Evolutionary conservation across 2,888 invertebrate genomes (phyloP).

Genomic region (Asteroscopus sphinx): DNA sequence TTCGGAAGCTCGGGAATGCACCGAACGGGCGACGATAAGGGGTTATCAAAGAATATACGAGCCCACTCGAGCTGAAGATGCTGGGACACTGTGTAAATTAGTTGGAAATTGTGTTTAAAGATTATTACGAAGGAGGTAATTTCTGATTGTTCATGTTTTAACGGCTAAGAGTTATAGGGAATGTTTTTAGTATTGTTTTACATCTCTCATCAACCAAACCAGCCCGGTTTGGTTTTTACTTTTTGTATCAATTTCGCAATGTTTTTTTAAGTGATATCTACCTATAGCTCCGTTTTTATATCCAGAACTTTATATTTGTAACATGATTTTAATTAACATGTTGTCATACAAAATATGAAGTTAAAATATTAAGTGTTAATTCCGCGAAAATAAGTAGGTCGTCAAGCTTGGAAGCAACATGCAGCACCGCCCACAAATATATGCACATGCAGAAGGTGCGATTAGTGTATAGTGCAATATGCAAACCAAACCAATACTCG

Average conservation of each 20-base stretch:
- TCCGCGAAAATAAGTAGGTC: no score
- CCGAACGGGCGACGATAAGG: slow-evolving; percentile 69
- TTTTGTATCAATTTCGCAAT: neutral
- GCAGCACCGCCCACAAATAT: no score
- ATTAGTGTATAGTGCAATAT: no score
- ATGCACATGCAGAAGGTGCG: no score
- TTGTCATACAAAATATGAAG: no score
- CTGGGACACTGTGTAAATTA: slow-evolving; percentile 51
- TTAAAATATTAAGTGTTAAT: no score
- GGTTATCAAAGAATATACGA: slow-evolving; percentile 77
- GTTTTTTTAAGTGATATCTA: neutral
- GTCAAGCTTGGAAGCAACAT: no score
- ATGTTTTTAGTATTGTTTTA: neutral
- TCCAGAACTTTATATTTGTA: no score
- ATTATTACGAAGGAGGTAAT: slow-evolving; percentile 35
- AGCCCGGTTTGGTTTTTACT: neutral
- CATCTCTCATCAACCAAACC: no score
- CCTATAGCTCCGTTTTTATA: no score
- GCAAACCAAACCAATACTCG: no score
- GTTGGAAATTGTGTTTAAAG: slow-evolving; percentile 38
- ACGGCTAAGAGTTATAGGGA: slow-evolving; percentile 5
- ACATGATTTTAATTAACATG: no score
- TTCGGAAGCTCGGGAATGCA: slow-evolving; percentile 63
- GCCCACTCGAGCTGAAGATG: slow-evolving; percentile 46
- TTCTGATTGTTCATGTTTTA: slow-evolving; percentile 34